phyloP scores from a whole-genome alignment of 1,140 invertebrate species.

The Meloidogyne chitwoodi region DNA sequence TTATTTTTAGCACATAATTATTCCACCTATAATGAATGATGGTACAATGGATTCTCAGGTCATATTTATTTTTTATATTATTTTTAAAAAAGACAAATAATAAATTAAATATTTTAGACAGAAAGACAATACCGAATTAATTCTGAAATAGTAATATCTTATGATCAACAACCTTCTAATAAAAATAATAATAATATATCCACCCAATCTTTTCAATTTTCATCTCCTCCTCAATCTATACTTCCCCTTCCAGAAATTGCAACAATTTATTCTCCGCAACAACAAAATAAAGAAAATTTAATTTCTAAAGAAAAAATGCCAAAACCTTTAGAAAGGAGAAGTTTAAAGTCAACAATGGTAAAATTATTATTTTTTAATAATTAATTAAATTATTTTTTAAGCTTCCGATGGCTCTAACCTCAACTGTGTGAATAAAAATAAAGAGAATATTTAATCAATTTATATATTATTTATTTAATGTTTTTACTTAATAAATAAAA shows the following conservation, averaged over 20 bases:
- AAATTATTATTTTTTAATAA: too few relatives aligned
- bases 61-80: slow-evolving; percentile 5
- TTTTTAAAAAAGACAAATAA: too few relatives aligned
- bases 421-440: slow-evolving; percentile 28
- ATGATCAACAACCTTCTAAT: slow-evolving; percentile 22
- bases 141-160: slow-evolving; percentile 41
- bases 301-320: neutral
- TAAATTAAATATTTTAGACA: neutral
- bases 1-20: slow-evolving; percentile 21
- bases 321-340: neutral
- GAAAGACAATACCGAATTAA: slow-evolving; percentile 43
- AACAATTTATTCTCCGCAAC: neutral
- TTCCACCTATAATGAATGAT: slow-evolving; percentile 8
- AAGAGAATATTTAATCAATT: neutral
- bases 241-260: neutral
- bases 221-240: too few relatives aligned
- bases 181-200: neutral
- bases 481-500: neutral
- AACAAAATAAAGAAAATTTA: neutral
- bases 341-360: neutral
- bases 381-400: neutral
- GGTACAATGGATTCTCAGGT: slow-evolving; percentile 11
- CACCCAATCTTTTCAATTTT: neutral
- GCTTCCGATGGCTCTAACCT: slow-evolving; percentile 30
- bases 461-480: neutral